Percentiles rank a stretch among this genome's conserved stretches.
phyloP scores from a whole-genome alignment of 1,140 invertebrate genomes.

The Cepaea nemoralis region DNA sequence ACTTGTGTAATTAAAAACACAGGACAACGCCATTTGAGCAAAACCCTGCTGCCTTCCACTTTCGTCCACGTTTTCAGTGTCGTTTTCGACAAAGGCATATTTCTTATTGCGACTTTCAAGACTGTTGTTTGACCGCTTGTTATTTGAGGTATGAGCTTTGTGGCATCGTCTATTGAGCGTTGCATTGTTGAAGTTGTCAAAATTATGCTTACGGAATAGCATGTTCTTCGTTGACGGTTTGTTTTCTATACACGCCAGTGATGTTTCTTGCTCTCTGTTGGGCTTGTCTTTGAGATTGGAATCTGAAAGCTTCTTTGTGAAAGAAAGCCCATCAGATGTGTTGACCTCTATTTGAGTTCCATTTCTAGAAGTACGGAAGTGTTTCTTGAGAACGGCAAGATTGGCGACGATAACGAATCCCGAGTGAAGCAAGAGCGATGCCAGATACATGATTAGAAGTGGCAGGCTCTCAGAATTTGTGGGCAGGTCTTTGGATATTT shows the following conservation, averaged over 20 bases:
- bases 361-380: not conserved
- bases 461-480: constrained; percentile 70
- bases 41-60: not conserved
- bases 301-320: not conserved
- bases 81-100: not conserved
- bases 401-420: not conserved
- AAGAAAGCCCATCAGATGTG: not conserved
- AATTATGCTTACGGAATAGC: too few relatives aligned
- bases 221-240: not conserved
- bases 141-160: not conserved
- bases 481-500: constrained; percentile 75
- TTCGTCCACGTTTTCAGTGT: not conserved
- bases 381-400: not conserved
- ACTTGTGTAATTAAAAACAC: not conserved
- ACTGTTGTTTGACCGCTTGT: not conserved
- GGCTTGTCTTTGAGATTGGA: not conserved
- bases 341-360: not conserved
- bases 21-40: not conserved
- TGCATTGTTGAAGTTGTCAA: not conserved
- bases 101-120: not conserved
- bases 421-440: not conserved
- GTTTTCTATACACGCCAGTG: not conserved
- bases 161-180: not conserved
- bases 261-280: not conserved
- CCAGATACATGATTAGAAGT: constrained; percentile 8